A percentile compares a stretch with the other conserved stretches of the same genome.
Conservation (phyloP, 2,797 vertebrate genomes). For the Orientallactaga sibirica region DNA sequence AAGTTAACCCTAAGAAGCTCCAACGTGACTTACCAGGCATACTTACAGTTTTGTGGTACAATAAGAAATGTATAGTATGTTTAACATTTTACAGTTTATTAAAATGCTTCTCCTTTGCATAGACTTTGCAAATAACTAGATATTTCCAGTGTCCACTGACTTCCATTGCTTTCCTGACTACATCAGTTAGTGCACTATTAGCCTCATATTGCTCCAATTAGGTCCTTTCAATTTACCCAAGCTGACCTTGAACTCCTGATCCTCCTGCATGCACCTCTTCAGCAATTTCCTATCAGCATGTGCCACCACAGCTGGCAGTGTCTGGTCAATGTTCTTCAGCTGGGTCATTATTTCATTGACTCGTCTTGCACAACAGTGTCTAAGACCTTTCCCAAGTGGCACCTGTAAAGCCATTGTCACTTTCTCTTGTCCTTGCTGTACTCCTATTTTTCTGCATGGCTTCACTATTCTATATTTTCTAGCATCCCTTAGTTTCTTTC, state of each 20-base stretch:
- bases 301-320: no score
- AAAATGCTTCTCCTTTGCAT: conserved; percentile 1
- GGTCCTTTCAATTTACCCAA: no score
- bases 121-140: no score
- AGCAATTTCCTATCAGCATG: no score
- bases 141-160: no score
- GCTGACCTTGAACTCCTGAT: no score
- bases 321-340: background rate
- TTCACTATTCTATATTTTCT: background rate
- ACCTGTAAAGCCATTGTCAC: background rate
- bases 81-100: conserved; percentile 58
- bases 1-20: background rate
- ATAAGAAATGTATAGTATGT: conserved; percentile 50
- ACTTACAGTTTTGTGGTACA: conserved; percentile 30
- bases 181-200: no score
- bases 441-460: background rate
- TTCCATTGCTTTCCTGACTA: no score
- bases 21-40: conserved; percentile 43
- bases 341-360: background rate
- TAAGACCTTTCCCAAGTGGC: background rate
- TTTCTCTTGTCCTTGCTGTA: background rate
- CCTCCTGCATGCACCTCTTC: no score
- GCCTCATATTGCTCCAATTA: no score
- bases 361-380: background rate
- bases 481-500: background rate